Evolutionary conservation across 2,797 vertebrate genomes (phyloP), one percentile per base, ranked within the genome.

Genomic region (Remorina albescens): DNA sequence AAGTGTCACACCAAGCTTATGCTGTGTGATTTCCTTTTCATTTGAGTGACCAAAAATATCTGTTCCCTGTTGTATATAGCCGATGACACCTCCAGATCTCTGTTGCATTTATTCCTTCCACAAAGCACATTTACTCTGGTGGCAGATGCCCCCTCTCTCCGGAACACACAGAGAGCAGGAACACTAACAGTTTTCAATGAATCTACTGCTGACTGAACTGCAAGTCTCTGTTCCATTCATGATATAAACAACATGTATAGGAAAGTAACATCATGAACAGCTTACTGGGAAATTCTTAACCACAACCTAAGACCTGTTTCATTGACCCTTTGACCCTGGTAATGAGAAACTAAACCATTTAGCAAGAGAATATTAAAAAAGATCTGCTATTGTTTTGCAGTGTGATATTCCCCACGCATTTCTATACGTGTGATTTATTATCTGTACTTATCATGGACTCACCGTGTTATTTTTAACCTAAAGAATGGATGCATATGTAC

Each of bases 1-100:
- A 91, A 86, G 83, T 86, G 88, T 93, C 91, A 93, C 92, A 93
- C 94, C 85, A 80, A 86, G 78, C 86, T 70, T 71, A 87, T 3
- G 90, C 89, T 91, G 92, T 85, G 80, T 89, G 89, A 93, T 90
- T 89, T 92, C 84, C 86, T 92, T 81, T 76, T 82, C 7, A 49
- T 42, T 59, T 23, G 76, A 75, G 76, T 76, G 82, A 82, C 83
- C 81, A 80, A 89, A 91, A 93, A 94, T 91, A 93, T 69, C 76
- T 69, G 21, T 72, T 92, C 87, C 71, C 86, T 82, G 81, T 69
- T 75, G 86, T 58, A 86, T 74, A 86, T 85, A 90, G 77, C 80
- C 51, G 63, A 26, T 2, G 36, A 83, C 88, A 85, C 89, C 67
- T 81, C 53, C 67, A 71, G 56, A 78, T 82, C 71, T 74, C 71